These are phyloP conservation scores for Margarornis squamiger DNA, from an alignment of 2,797 vertebrate species.

Conservation along the genomic window DNA sequence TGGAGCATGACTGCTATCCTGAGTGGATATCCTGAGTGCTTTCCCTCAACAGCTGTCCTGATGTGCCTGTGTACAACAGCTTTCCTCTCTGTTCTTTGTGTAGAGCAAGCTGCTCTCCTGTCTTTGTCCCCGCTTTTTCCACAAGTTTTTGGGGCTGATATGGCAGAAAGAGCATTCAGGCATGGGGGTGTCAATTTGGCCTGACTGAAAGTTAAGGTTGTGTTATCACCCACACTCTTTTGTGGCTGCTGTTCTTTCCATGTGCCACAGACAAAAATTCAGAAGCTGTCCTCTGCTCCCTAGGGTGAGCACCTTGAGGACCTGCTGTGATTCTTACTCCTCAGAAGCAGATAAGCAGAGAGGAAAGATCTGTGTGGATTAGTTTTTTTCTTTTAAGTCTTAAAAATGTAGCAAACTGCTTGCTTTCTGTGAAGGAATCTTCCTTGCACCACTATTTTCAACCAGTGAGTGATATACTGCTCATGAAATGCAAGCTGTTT, in stretches of 20 bases:
- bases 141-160: background rate
- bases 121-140: background rate
- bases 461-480: background rate
- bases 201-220: background rate
- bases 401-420: slow-evolving; percentile 18
- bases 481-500: background rate
- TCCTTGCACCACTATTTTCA: background rate
- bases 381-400: background rate
- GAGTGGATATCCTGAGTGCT: background rate
- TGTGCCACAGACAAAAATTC: background rate
- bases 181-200: background rate
- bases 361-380: slow-evolving; percentile 13
- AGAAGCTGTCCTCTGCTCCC: background rate
- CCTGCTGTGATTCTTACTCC: slow-evolving; percentile 36
- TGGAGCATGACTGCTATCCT: fast-evolving
- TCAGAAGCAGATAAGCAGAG: slow-evolving; percentile 19
- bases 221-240: background rate
- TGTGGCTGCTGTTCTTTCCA: background rate
- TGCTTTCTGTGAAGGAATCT: background rate
- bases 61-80: background rate
- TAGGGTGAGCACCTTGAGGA: slow-evolving; percentile 14
- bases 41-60: slow-evolving; percentile 5
- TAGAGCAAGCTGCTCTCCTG: background rate
- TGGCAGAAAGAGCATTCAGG: background rate
- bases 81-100: fast-evolving